A percentile compares a stretch with the other conserved stretches of the same genome.
Conservation (phyloP, 2,797 vertebrate species). For the Poeciliopsis paucimaculata region DNA sequence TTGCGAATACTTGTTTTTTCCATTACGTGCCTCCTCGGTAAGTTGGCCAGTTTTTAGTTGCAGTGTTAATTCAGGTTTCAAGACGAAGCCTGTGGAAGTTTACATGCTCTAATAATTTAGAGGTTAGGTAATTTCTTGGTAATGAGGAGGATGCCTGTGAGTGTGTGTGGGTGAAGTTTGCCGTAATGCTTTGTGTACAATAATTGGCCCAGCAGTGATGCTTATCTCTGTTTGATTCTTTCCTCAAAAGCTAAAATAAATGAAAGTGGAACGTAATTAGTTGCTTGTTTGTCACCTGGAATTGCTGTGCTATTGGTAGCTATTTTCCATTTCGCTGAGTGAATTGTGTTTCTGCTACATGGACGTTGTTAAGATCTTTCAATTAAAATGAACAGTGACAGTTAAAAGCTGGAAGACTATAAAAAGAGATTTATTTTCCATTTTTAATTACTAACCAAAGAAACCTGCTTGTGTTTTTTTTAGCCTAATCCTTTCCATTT, state of each 20-base stretch:
- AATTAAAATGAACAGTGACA: constrained; percentile 27
- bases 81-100: constrained; percentile 37
- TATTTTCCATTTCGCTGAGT: constrained; percentile 4
- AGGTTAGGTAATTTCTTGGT: constrained; percentile 55
- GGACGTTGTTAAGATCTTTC: constrained; percentile 29
- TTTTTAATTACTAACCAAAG: constrained; percentile 2
- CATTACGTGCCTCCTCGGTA: constrained; percentile 35
- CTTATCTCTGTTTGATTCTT: constrained; percentile 57
- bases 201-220: constrained; percentile 34
- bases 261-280: constrained; percentile 60
- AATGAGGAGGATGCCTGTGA: constrained; percentile 45
- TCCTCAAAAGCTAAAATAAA: constrained; percentile 58
- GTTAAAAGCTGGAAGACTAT: constrained; percentile 8
- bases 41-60: constrained; percentile 29
- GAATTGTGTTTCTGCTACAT: constrained; percentile 20
- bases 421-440: constrained; percentile 2
- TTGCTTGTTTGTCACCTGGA: constrained; percentile 58
- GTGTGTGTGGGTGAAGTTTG: constrained; percentile 36
- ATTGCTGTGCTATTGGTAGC: constrained; percentile 16
- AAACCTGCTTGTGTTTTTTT: background rate
- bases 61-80: constrained; percentile 36
- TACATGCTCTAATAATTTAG: constrained; percentile 61
- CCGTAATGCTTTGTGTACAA: constrained; percentile 23
- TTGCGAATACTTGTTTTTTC: constrained; percentile 16
- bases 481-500: background rate